Evolutionary conservation across 2,888 invertebrate genomes (phyloP).

Genomic region (Drosophila quinaria): DNA sequence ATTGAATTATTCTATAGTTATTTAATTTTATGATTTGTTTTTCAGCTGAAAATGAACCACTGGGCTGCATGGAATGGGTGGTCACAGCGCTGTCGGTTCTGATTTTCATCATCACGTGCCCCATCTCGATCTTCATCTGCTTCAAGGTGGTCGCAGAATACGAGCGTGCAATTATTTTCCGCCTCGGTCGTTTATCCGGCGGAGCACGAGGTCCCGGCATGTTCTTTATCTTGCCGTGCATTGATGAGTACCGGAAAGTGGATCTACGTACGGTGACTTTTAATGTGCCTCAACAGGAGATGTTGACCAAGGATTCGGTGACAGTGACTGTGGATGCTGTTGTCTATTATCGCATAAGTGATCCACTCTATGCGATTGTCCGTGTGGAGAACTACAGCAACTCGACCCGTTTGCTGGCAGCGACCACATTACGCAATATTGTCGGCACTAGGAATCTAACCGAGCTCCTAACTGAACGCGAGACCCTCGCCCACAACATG

Average conservation of each 20-base stretch:
- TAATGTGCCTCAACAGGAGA: slow-evolving; percentile 98
- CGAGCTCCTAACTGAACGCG: slow-evolving; percentile 96
- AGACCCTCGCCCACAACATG: slow-evolving; percentile 96
- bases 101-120: slow-evolving; percentile 91
- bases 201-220: slow-evolving; percentile 91
- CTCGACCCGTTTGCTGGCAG: slow-evolving; percentile 92
- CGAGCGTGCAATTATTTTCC: slow-evolving; percentile 95
- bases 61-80: slow-evolving; percentile 90
- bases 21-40: background rate
- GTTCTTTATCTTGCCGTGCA: slow-evolving; percentile 97
- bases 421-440: slow-evolving; percentile 95
- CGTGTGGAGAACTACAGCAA: slow-evolving; percentile 92
- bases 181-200: slow-evolving; percentile 90
- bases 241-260: slow-evolving; percentile 96
- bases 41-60: slow-evolving; percentile 88
- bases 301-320: slow-evolving; percentile 96
- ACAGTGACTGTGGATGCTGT: slow-evolving; percentile 97
- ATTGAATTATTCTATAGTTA: too few species aligned
- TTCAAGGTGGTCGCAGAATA: slow-evolving; percentile 96
- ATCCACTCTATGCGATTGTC: slow-evolving; percentile 91
- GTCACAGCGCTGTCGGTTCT: slow-evolving; percentile 91
- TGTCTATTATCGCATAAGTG: slow-evolving; percentile 93
- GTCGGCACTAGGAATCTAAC: slow-evolving; percentile 96
- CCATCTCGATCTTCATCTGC: slow-evolving; percentile 93
- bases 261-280: slow-evolving; percentile 97